These are phyloP conservation scores for Tylochromis polylepis DNA, from an alignment of 2,113 vertebrate species.

Conservation along the genomic window DNA sequence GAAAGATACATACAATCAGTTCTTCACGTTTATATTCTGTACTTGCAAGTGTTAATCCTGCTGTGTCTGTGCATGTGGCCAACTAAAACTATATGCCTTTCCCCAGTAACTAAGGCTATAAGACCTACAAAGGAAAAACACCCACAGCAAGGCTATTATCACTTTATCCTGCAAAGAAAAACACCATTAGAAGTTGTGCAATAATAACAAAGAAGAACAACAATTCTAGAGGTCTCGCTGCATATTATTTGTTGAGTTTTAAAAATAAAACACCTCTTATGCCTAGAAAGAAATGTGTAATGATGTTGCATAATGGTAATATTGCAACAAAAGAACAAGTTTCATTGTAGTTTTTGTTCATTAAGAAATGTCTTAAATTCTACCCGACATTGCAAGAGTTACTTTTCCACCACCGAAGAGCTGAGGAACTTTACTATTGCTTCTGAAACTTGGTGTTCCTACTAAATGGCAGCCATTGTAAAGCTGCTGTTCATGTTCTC, in stretches of 20 bases:
- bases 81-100: neutral
- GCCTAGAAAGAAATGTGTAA: neutral
- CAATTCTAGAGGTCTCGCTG: neutral
- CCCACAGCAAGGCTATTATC: neutral
- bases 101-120: neutral
- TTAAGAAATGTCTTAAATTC: neutral
- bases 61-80: neutral
- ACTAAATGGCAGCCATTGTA: neutral
- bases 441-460: neutral
- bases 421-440: neutral
- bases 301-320: neutral
- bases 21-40: neutral
- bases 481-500: neutral
- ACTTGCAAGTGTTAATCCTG: neutral
- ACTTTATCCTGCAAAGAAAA: neutral
- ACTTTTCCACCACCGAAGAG: neutral
- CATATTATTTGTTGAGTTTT: neutral
- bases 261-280: neutral
- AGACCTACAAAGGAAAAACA: neutral
- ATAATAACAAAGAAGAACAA: neutral
- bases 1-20: fast-evolving
- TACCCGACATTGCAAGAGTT: neutral
- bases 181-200: neutral
- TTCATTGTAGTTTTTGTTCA: neutral
- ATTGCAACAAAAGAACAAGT: neutral